These are phyloP conservation scores for Columba guinea DNA, from an alignment of 2,797 vertebrate species.

Conservation along the genomic window DNA sequence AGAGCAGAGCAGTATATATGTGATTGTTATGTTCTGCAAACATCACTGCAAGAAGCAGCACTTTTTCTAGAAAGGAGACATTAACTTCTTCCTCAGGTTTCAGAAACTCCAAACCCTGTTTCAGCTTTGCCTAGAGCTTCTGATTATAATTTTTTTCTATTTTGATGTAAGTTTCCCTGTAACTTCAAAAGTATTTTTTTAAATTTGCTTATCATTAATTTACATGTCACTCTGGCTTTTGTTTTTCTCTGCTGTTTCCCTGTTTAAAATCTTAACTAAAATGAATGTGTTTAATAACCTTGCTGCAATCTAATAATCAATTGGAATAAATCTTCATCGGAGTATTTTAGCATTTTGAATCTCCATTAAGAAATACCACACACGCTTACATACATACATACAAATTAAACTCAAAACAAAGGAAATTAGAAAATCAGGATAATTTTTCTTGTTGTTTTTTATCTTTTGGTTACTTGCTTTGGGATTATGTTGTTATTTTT, in stretches of 20 bases:
- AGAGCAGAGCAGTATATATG: not conserved
- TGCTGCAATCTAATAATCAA: not conserved
- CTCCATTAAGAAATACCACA: not conserved
- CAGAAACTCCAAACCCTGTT: not conserved
- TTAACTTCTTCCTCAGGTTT: not conserved
- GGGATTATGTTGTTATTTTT: not conserved
- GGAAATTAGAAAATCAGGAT: not conserved
- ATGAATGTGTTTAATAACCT: constrained; percentile 51
- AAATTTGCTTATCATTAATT: constrained; percentile 29
- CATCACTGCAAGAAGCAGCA: not conserved
- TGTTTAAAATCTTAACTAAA: constrained; percentile 49
- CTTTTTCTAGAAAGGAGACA: not conserved
- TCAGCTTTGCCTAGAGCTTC: not conserved
- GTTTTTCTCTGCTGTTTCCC: not conserved
- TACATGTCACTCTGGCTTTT: not conserved
- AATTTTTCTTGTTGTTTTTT: not conserved
- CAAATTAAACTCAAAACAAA: constrained; percentile 19
- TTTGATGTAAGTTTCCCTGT: not conserved
- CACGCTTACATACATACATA: not conserved
- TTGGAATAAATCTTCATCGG: not conserved
- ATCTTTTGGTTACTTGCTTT: not conserved
- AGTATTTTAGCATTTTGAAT: not conserved
- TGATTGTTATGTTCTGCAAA: not conserved
- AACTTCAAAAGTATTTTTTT: not conserved
- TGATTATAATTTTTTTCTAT: not conserved